Percentiles rank a stretch among this genome's conserved stretches.
Conservation (phyloP, 2,113 vertebrate genomes). For the Herpetotheres cachinnans region DNA sequence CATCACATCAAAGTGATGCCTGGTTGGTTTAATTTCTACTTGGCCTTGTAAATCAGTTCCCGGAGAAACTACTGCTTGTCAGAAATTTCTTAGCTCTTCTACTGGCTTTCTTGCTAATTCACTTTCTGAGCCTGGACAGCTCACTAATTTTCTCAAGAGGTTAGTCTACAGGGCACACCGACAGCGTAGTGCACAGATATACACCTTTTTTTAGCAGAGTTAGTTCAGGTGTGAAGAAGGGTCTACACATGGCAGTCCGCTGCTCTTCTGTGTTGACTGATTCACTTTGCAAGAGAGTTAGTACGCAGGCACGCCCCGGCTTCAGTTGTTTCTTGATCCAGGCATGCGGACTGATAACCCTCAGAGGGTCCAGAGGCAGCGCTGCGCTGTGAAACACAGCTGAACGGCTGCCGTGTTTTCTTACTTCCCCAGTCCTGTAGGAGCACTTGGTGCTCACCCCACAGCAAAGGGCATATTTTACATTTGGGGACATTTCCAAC, state of each 20-base stretch:
- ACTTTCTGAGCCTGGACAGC: background rate
- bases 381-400: background rate
- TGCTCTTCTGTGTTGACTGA: background rate
- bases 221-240: background rate
- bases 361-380: background rate
- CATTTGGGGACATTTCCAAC: background rate
- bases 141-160: background rate
- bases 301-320: too few species aligned
- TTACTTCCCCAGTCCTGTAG: background rate
- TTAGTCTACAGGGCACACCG: background rate
- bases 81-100: background rate
- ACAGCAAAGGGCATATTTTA: background rate
- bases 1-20: background rate
- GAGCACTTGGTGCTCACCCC: background rate
- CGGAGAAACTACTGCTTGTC: background rate
- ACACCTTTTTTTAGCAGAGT: background rate
- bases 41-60: background rate
- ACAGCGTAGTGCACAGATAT: background rate
- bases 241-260: background rate
- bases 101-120: background rate
- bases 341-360: too few species aligned
- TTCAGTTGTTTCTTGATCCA: background rate
- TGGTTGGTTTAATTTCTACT: background rate
- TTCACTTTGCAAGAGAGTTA: too few species aligned
- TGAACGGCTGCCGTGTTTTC: background rate